Evolutionary conservation across 2,888 invertebrate species (phyloP).

Genomic region (Lithophane semibrunnea): DNA sequence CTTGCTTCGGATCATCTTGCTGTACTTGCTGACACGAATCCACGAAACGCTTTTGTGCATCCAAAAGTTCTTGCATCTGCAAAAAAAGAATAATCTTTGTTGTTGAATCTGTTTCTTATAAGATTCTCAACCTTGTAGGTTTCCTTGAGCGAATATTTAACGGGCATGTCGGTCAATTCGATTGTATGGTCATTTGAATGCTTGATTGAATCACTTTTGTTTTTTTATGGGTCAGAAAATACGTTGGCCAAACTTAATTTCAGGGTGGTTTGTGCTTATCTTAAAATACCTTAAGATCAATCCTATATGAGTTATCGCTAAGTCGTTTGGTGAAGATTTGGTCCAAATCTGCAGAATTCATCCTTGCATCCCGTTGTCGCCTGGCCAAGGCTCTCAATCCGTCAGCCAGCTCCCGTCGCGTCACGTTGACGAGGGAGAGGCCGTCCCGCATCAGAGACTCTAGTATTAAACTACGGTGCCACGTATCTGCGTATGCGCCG

Average conservation of each 20-base stretch:
- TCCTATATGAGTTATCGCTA: conserved; percentile 83
- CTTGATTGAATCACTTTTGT: conserved; percentile 24
- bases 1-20: conserved; percentile 91
- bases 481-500: conserved; percentile 92
- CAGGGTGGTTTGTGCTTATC: background rate
- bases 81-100: conserved; percentile 49
- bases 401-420: conserved; percentile 89
- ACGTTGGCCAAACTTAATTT: background rate
- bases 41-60: conserved; percentile 91
- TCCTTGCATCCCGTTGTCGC: conserved; percentile 82
- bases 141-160: conserved; percentile 32
- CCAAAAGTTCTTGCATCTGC: conserved; percentile 91
- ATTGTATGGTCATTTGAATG: conserved; percentile 12
- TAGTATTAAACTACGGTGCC: conserved; percentile 88
- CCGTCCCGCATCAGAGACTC: conserved; percentile 88
- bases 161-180: conserved; percentile 39
- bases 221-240: conserved; percentile 2
- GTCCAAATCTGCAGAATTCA: conserved; percentile 82
- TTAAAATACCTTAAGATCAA: conserved; percentile 82
- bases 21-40: conserved; percentile 92
- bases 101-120: conserved; percentile 1
- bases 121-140: conserved; percentile 12
- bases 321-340: conserved; percentile 80
- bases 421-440: conserved; percentile 88
- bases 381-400: conserved; percentile 85